Percentiles rank a stretch among this genome's conserved stretches.
Evolutionary conservation across 2,113 vertebrate genomes (phyloP).

Genomic region (Podocnemis expansa): DNA sequence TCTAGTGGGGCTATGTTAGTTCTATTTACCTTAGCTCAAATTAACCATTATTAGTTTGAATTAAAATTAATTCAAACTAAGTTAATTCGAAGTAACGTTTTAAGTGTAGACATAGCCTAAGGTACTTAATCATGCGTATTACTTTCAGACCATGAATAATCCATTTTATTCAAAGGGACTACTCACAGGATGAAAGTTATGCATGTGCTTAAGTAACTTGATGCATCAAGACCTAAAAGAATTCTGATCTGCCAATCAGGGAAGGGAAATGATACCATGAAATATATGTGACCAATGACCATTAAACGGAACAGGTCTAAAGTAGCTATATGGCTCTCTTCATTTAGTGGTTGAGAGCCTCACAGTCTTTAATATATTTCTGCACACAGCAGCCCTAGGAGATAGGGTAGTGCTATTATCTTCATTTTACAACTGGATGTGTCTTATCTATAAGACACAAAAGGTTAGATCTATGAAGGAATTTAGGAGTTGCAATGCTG

Average conservation of each 20-base stretch:
- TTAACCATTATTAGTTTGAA: too few relatives aligned
- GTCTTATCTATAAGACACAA: too few relatives aligned
- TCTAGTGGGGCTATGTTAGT: too few relatives aligned
- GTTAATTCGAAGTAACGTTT: too few relatives aligned
- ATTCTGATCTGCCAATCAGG: background rate
- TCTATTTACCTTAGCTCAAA: too few relatives aligned
- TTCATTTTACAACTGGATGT: too few relatives aligned
- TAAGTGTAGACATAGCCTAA: too few relatives aligned
- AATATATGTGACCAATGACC: background rate
- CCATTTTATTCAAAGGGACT: background rate
- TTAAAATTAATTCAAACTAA: too few relatives aligned
- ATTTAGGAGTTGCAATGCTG: too few relatives aligned
- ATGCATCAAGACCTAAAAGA: background rate
- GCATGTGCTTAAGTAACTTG: background rate
- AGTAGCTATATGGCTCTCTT: background rate
- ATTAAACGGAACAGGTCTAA: background rate
- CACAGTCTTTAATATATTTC: background rate
- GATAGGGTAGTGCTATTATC: background rate
- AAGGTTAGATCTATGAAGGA: too few relatives aligned
- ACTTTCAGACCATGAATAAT: background rate
- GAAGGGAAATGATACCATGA: background rate
- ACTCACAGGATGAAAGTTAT: background rate
- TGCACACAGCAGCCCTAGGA: background rate
- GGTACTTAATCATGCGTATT: background rate
- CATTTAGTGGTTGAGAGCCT: background rate